Base-by-base conservation (phyloP, 1,140 invertebrate genomes). In the Psix sp. region DNA sequence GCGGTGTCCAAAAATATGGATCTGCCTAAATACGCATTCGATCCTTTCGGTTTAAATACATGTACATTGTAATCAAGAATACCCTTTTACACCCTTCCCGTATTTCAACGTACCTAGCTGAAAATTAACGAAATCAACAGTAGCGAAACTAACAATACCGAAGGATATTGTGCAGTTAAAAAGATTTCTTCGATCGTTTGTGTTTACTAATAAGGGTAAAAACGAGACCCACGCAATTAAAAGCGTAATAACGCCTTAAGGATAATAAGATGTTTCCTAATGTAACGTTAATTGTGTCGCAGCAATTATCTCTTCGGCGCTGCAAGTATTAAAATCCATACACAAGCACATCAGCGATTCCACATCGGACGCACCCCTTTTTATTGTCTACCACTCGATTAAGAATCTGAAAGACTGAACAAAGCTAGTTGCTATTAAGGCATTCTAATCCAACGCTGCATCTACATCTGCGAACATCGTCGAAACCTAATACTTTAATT, bases 181-280 rank as follows among this genome's bases (percentile, higher is more conserved):
- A 66, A 68, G 48, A 66, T 65, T 65, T 38, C 52, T 59, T 35
- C 9, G 18, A 18, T 66, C 60, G 13, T 66, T 70, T 62, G 73
- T 36, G 59, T 63, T 63, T 36, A 48, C 36, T 77, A 73, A 77
- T 73, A 77, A 73, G 60, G 54, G 35, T 68, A 79, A 74, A 73
- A 77, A 77, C 68, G 40, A 52, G 52, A 68, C 66, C 56, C 15
- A 45, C 42, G 63, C 49, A 81, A 81, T 81, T 82, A 80, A 65
- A 67, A 66, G 54, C 42, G 60, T 57, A 77, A 82, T 82, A 83
- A 82, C 75, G 52, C 79, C 78, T 80, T 81, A 74, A 78, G 49
- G 74, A 65, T 78, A 83, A 83, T 81, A 80, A 83, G 82, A 81
- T 79, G 82, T 72, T 74, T 72, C 36, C 66, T 80, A 83, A 82